Base-by-base conservation (phyloP, 2,888 invertebrate species). In the Nemapogon koenigi region DNA sequence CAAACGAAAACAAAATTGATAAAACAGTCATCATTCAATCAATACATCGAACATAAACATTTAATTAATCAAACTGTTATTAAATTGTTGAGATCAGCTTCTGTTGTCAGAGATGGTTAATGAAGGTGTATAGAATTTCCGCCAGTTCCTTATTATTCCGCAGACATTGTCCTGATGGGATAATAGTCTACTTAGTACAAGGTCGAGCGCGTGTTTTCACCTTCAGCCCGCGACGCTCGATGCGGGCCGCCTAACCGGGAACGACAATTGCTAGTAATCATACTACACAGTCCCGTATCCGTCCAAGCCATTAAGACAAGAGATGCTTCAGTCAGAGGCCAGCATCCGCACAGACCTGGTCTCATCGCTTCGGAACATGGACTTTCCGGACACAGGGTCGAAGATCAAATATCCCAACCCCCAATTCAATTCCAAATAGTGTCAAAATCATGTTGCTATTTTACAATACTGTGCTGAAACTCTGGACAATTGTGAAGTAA, bases 201-300 rank as follows among this genome's bases (percentile, higher is more conserved):
- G 76, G 76, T 72, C 73, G 73, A 62, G 63, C 31, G 31, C 17
- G 33, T 33, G 18, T 6, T 37, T 37, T 28, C 28, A 27, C 37
- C 28, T 37, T 25, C 25, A 16, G 14, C 16, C 28, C 37, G 37
- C 27, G 28, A 26, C 35, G 37, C 37, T n/a, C 61, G 61, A 60
- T 61, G 53, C 57, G 57, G 37, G 6, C 54, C 55, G 50, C 59
- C 16, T 18, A 11, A 27, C 37, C 37, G 37, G 37, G 26, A 37
- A 27, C 27, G 17, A 17, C 72, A 75, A 76, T 76, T 76, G 73
- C 50, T 53, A 59, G 61, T 72, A 76, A 76, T 73, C 59, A 62
- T 52, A 61, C 67, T 68, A 71, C 71, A 72, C 69, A 63, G 66
- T 67, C 62, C 62, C 63, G 70, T 69, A 71, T 76, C 75, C 76